phyloP scores from a whole-genome alignment of 2,888 invertebrate genomes.

The Hyppa rectilinea region DNA sequence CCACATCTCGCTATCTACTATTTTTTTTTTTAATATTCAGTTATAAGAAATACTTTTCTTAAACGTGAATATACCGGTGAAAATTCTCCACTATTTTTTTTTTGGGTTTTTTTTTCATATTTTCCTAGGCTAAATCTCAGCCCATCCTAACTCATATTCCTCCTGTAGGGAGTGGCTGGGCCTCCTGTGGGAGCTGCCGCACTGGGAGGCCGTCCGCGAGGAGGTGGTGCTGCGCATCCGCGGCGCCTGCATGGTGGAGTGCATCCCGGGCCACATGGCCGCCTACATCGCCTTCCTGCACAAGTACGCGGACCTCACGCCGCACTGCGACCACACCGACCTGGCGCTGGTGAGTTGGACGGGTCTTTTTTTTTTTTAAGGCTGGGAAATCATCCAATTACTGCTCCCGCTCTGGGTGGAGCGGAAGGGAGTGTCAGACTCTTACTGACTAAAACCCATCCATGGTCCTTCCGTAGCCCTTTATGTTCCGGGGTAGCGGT shows the following conservation, averaged over 20 bases:
- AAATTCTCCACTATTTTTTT: background rate
- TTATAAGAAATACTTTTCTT: too few species aligned
- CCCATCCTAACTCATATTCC: background rate
- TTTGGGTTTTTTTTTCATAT: background rate
- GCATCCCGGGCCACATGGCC: constrained; percentile 94
- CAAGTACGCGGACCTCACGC: constrained; percentile 90
- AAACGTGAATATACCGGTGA: background rate
- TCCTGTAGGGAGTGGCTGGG: constrained; percentile 82
- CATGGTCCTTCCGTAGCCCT: too few species aligned
- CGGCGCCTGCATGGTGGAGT: constrained; percentile 97
- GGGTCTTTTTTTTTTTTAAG: too few species aligned
- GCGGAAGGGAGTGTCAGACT: too few species aligned
- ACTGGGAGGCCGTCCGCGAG: constrained; percentile 94
- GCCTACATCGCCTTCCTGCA: constrained; percentile 97
- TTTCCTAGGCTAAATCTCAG: background rate
- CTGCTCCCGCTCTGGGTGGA: too few species aligned
- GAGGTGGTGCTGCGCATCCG: constrained; percentile 94
- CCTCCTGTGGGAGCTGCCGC: constrained; percentile 93
- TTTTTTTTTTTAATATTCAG: too few species aligned
- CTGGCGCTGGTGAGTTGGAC: constrained; percentile 72
- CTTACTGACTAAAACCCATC: too few species aligned
- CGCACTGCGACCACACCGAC: constrained; percentile 75
- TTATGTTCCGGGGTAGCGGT: too few species aligned
- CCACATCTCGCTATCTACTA: too few species aligned
- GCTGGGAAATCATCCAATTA: too few species aligned